Percentiles rank a stretch among this genome's conserved stretches.
Conservation (phyloP, 2,888 invertebrate species). For the Drosophila conformis region DNA sequence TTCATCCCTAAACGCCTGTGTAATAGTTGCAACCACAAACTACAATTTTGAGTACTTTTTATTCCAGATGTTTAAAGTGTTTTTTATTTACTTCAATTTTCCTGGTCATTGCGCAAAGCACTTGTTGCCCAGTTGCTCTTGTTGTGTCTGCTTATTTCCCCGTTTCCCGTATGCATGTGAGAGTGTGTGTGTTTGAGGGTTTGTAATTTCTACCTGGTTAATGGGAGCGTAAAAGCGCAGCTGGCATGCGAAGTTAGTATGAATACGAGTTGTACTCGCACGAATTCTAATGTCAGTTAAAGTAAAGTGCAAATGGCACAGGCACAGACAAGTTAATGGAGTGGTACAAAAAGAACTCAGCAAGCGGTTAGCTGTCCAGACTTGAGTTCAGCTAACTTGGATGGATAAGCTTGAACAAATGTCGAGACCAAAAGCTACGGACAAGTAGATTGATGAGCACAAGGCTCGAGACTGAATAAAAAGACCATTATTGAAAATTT, state of each 20-base stretch:
- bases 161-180: conserved; percentile 31
- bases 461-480: background rate
- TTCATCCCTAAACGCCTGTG: conserved; percentile 1
- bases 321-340: conserved; percentile 73
- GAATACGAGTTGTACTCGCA: conserved; percentile 40
- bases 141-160: conserved; percentile 23
- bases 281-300: conserved; percentile 70
- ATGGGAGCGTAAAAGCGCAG: conserved; percentile 79
- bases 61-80: conserved; percentile 39
- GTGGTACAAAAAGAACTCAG: conserved; percentile 57
- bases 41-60: conserved; percentile 49
- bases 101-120: conserved; percentile 72
- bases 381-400: conserved; percentile 46
- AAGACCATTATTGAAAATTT: background rate
- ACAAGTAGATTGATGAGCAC: conserved; percentile 28
- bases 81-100: conserved; percentile 54
- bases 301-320: conserved; percentile 74
- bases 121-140: conserved; percentile 59
- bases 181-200: conserved; percentile 29
- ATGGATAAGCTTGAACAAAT: conserved; percentile 41
- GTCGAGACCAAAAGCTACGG: conserved; percentile 39
- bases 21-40: conserved; percentile 36
- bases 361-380: conserved; percentile 37
- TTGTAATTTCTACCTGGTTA: conserved; percentile 67
- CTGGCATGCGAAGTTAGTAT: conserved; percentile 71